Conservation (phyloP, 30 jellyfish, hydroid and myxozoan species). For the Aurelia aurita region DNA sequence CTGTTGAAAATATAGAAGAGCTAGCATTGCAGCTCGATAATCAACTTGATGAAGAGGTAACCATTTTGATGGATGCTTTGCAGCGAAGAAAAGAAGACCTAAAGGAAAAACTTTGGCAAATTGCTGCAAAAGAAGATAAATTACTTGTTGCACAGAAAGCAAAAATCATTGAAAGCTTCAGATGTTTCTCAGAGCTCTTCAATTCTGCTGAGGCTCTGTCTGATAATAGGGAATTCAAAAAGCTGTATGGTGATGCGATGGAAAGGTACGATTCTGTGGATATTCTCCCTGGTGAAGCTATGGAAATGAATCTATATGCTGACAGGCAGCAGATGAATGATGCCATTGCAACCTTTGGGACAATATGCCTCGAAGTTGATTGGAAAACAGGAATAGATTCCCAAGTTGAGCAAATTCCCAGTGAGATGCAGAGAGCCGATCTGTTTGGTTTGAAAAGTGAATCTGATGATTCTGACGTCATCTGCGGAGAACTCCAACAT, state of each 20-base stretch:
- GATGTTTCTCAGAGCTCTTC: constrained; percentile 3
- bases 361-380: not conserved
- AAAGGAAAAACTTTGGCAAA: constrained; percentile 20
- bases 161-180: constrained; percentile 10
- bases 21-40: constrained; percentile 2
- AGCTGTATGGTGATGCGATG: constrained; percentile 14
- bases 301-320: constrained; percentile 5
- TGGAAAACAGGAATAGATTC: not conserved
- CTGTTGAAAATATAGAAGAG: not conserved
- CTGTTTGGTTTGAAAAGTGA: not conserved
- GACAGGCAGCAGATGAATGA: not conserved
- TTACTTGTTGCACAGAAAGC: constrained; percentile 6
- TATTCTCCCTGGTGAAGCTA: not conserved
- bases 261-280: constrained; percentile 5
- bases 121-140: constrained; percentile 7
- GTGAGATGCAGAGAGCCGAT: not conserved
- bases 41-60: constrained; percentile 22
- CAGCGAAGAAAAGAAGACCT: constrained; percentile 12
- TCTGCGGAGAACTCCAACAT: not conserved
- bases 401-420: not conserved
- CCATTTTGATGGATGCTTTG: constrained; percentile 7
- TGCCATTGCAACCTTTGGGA: constrained; percentile 16
- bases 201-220: not conserved
- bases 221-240: constrained; percentile 11
- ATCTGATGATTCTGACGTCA: not conserved